These are phyloP conservation scores for Terrapene triunguis DNA, from an alignment of 2,113 vertebrate species.

Conservation along the genomic window DNA sequence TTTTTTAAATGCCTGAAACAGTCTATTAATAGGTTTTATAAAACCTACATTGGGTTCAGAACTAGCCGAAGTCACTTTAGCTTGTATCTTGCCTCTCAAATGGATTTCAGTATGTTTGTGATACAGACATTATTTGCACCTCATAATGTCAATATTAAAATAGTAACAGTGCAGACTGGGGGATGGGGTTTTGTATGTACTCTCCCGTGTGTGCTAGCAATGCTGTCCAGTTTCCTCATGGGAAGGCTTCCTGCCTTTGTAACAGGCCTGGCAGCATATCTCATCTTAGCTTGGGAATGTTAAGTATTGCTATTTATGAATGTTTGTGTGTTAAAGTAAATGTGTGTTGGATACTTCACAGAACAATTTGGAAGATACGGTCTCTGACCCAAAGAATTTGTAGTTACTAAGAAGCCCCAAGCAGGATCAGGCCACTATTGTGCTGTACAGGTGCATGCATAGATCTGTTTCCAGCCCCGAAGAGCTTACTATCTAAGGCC, in stretches of 20 bases:
- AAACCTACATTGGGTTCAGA: background rate
- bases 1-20: too few relatives aligned
- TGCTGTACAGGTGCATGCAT: background rate
- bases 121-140: background rate
- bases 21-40: too few relatives aligned
- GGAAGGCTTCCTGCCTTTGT: background rate
- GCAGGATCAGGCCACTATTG: background rate
- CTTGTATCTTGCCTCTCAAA: too few relatives aligned
- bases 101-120: too few relatives aligned
- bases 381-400: too few relatives aligned
- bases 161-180: too few relatives aligned
- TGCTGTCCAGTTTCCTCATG: background rate
- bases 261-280: background rate
- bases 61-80: background rate
- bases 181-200: too few relatives aligned
- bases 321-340: background rate
- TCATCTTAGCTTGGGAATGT: background rate
- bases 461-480: background rate
- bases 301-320: background rate
- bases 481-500: background rate
- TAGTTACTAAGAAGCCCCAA: background rate
- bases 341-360: background rate
- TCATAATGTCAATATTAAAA: background rate
- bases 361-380: background rate
- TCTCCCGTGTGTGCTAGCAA: background rate